Evolutionary conservation across 92 coral and sea anemone genomes (phyloP).

Genomic region (Epizoanthus stellaris): DNA sequence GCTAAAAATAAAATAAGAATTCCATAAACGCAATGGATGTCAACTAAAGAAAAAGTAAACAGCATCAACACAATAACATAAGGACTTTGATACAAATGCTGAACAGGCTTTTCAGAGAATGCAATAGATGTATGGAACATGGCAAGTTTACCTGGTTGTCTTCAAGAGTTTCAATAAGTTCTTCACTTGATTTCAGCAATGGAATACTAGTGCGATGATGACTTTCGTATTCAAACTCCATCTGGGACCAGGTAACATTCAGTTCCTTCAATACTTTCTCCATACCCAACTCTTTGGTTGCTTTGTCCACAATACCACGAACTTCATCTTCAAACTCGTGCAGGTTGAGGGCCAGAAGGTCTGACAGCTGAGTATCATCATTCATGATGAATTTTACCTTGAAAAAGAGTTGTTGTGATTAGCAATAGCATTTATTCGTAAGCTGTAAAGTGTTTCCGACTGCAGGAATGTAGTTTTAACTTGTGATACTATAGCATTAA

Average conservation of each 20-base stretch:
- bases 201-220: constrained; percentile 88
- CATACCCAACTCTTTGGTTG: constrained; percentile 99
- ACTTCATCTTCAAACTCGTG: constrained; percentile 99
- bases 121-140: background rate
- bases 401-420: background rate
- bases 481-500: too few relatives aligned
- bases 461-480: too few relatives aligned
- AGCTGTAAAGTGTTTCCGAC: too few relatives aligned
- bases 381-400: constrained; percentile 98
- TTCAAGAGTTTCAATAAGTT: constrained; percentile 96
- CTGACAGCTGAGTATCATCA: constrained; percentile 95
- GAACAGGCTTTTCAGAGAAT: background rate
- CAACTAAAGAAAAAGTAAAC: too few relatives aligned
- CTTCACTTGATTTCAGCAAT: constrained; percentile 93
- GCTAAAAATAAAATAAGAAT: too few relatives aligned
- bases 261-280: constrained; percentile 94
- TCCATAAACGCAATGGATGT: too few relatives aligned
- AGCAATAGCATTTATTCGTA: too few relatives aligned
- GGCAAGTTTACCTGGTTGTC: constrained; percentile 84
- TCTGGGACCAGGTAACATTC: constrained; percentile 97
- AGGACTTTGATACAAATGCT: too few relatives aligned
- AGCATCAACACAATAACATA: too few relatives aligned
- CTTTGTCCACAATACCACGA: constrained; percentile 98
- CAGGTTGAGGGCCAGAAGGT: constrained; percentile 78
- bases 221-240: constrained; percentile 97